Evolutionary conservation across 2,888 invertebrate species (phyloP).

Genomic region (Hyppa rectilinea): DNA sequence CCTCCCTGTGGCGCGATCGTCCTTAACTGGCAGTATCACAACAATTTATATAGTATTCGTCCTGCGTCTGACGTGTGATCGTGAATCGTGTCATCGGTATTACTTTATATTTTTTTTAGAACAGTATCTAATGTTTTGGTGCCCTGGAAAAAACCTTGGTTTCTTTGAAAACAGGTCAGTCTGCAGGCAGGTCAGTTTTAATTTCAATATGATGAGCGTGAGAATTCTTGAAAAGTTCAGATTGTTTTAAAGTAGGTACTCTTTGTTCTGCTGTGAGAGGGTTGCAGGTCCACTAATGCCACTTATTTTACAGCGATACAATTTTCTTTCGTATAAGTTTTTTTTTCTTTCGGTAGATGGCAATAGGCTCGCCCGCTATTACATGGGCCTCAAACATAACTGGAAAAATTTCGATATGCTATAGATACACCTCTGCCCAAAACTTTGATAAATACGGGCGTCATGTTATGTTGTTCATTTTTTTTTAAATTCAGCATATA

Average conservation of each 20-base stretch:
- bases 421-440: too few relatives aligned
- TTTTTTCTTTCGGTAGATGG: too few relatives aligned
- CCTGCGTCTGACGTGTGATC: neutral
- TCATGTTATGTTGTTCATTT: too few relatives aligned
- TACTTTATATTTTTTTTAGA: neutral
- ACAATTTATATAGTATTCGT: conserved; percentile 10
- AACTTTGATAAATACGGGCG: too few relatives aligned
- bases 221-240: neutral
- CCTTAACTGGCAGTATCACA: conserved; percentile 4
- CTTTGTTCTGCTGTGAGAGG: neutral
- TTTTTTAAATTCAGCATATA: too few relatives aligned
- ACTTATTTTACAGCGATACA: too few relatives aligned
- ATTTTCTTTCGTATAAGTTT: too few relatives aligned
- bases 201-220: neutral
- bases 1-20: neutral
- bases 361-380: too few relatives aligned
- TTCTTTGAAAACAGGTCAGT: conserved; percentile 6
- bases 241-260: neutral
- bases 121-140: conserved; percentile 20
- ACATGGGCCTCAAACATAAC: too few relatives aligned
- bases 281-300: neutral
- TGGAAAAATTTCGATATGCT: too few relatives aligned
- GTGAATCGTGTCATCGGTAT: conserved; percentile 4
- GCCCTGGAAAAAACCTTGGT: neutral
- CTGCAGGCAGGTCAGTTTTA: neutral